Evolutionary conservation across 1,140 invertebrate genomes (phyloP).

Genomic region (Pachypeltis micranthus): DNA sequence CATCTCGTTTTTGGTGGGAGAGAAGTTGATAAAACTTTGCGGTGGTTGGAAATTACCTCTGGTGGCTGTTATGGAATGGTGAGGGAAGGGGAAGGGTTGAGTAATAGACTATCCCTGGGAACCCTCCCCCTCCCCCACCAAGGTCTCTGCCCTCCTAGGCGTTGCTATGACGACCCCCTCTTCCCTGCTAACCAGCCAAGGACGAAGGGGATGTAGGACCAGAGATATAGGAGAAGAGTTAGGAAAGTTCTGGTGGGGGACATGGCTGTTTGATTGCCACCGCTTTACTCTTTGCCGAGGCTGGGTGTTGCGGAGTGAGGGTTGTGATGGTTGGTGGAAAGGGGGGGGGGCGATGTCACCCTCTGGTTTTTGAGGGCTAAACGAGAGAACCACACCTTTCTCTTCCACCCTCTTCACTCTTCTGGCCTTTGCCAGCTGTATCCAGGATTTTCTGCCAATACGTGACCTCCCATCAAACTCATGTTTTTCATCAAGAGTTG

Average conservation of each 20-base stretch:
- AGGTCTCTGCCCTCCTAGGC: too few relatives aligned
- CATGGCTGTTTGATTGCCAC: slow-evolving; percentile 6
- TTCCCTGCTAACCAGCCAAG: too few relatives aligned
- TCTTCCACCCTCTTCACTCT: not conserved
- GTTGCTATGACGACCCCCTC: not conserved
- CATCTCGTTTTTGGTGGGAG: not conserved
- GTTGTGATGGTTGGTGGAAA: too few relatives aligned
- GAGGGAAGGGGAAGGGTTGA: not conserved
- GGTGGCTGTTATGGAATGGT: not conserved
- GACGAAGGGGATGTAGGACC: too few relatives aligned
- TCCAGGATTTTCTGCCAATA: too few relatives aligned
- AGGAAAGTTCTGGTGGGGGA: not conserved
- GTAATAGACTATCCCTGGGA: slow-evolving; percentile 4
- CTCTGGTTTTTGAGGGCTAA: not conserved
- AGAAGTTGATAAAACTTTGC: slow-evolving; percentile 6
- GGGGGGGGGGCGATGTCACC: not conserved
- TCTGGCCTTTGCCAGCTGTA: not conserved
- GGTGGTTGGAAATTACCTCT: not conserved
- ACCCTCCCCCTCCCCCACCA: too few relatives aligned
- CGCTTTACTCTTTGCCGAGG: not conserved
- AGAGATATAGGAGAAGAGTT: too few relatives aligned
- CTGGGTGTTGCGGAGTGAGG: not conserved
- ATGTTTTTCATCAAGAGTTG: too few relatives aligned
- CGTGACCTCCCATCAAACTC: too few relatives aligned
- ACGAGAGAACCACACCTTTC: not conserved